Percentiles rank a stretch among this genome's conserved stretches.
Conservation (phyloP, 1,140 invertebrate species). For the Chironomus striatipennis region DNA sequence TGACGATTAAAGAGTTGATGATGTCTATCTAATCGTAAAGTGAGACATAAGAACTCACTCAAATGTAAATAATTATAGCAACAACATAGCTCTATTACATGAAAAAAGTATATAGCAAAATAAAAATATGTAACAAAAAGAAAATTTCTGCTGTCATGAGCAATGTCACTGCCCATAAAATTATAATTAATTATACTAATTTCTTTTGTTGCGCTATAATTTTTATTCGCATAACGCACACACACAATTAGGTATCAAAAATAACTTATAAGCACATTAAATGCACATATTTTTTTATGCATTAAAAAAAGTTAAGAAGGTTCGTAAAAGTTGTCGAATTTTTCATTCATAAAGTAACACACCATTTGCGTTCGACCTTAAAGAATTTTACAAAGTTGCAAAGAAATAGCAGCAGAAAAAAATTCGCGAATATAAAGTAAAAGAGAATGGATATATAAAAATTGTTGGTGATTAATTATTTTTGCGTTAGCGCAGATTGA, state of each 20-base stretch:
- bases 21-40: constrained; percentile 12
- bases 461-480: not conserved
- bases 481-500: not conserved
- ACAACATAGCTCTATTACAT: not conserved
- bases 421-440: not conserved
- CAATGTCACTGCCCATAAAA: constrained; percentile 12
- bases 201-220: not conserved
- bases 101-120: not conserved
- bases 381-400: not conserved
- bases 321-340: no score
- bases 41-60: not conserved
- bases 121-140: not conserved
- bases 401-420: not conserved
- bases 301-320: no score
- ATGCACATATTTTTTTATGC: not conserved
- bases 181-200: constrained; percentile 4
- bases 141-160: not conserved
- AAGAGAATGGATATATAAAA: not conserved
- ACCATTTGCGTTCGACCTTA: no score
- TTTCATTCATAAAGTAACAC: no score
- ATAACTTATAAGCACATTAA: not conserved
- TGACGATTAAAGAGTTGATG: not conserved
- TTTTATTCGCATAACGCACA: constrained; percentile 10
- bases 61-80: constrained; percentile 8
- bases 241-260: not conserved